Evolutionary conservation across 2,797 vertebrate genomes (phyloP), one percentile per base, ranked within the genome.

Genomic region (Hafferia zeledoni): DNA sequence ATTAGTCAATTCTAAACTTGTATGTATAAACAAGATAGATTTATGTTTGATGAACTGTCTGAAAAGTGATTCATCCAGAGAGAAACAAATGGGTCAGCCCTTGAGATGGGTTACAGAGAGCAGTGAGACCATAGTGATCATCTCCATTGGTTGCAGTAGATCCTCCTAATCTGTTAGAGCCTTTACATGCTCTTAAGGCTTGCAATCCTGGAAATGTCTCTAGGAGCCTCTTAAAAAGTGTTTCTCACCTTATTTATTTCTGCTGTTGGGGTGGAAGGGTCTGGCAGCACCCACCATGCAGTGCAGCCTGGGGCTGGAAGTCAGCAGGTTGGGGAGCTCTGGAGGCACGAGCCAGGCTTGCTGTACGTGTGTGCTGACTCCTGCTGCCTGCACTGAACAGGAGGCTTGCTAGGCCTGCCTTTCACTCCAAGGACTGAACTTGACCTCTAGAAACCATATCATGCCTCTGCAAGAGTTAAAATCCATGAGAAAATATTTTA

Each of bases 401-500:
- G 30, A 22, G 49, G 33, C 35, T 78, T 83, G 11, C 49, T 44
- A 63, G 56, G 35, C 61, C 47, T 82, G 27, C 19, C 39, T n/a
- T 47, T 39, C 69, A 28, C 17, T 80, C 46, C 70, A 17, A 61
- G 49, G 44, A 28, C 39, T 50, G 49, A 70, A 49, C 27, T 25
- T 19, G 52, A 67, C 47, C 41, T 64, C 83, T 74, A 60, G 63
- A 87, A 93, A 79, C 74, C 22, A 15, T 37, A 13, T 22, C 49
- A 33, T 72, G 59, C 47, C 59, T 83, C 61, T 88, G 31, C 37
- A 78, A 91, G 91, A 39, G 68, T 93, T 93, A 95, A 95, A 96
- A 92, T 87, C 46, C 19, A 24, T 6, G n/a, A 49, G 37, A 28
- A 85, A 86, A 86, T 28, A 11, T 56, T 88, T 60, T 76, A 12